Conservation (phyloP, 2,888 invertebrate genomes). For the Nomada ruficornis region DNA sequence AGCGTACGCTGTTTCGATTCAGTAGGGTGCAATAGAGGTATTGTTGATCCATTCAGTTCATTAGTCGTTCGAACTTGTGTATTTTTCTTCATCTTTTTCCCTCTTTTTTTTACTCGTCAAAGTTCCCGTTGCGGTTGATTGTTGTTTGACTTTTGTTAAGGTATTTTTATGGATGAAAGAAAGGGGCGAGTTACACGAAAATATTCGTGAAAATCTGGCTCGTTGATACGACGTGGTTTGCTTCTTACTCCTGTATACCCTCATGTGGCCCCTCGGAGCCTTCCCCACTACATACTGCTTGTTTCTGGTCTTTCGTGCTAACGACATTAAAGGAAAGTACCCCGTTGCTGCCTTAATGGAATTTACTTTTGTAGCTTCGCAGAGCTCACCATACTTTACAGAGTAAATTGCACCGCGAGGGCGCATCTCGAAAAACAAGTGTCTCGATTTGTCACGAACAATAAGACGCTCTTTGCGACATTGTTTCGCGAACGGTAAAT, state of each 20-base stretch:
- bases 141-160: too few species aligned
- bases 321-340: slow-evolving; percentile 77
- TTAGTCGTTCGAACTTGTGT: slow-evolving; percentile 11
- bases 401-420: slow-evolving; percentile 72
- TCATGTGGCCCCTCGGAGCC: slow-evolving; percentile 11
- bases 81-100: too few species aligned
- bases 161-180: too few species aligned
- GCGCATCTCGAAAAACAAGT: slow-evolving; percentile 70
- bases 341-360: slow-evolving; percentile 74
- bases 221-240: slow-evolving; percentile 7
- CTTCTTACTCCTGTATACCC: slow-evolving; percentile 35
- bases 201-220: slow-evolving; percentile 10
- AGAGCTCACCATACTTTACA: slow-evolving; percentile 61
- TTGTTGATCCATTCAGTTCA: slow-evolving; percentile 2
- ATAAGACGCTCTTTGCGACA: slow-evolving; percentile 27
- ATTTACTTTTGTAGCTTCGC: slow-evolving; percentile 80
- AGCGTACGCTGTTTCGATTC: not conserved
- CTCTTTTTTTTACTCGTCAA: too few species aligned
- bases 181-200: slow-evolving; percentile 24
- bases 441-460: slow-evolving; percentile 61
- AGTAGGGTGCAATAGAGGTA: not conserved
- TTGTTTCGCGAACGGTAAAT: slow-evolving; percentile 21
- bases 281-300: not conserved
- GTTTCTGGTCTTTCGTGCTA: slow-evolving; percentile 59
- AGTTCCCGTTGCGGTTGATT: too few species aligned